These are phyloP conservation scores for Lophotriccus pileatus DNA, from an alignment of 2,797 vertebrate genomes.

Conservation along the genomic window DNA sequence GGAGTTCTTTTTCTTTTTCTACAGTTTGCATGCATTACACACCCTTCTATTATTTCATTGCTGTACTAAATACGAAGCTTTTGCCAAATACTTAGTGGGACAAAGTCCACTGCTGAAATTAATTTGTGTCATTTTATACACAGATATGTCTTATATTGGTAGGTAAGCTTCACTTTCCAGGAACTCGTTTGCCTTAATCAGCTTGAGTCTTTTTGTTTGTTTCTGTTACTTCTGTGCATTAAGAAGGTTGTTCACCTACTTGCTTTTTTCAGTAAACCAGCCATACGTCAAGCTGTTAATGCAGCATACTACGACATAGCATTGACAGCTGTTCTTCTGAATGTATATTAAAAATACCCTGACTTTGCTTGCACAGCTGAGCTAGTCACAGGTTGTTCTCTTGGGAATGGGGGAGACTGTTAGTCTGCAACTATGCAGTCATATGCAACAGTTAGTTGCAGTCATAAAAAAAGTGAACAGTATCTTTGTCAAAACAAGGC, in stretches of 20 bases:
- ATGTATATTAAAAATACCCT: neutral
- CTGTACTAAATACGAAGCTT: neutral
- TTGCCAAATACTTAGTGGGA: neutral
- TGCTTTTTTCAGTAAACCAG: neutral
- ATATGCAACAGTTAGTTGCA: no score
- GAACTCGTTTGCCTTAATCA: neutral
- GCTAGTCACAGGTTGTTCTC: neutral
- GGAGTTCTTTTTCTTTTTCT: neutral
- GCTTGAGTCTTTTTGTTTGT: neutral
- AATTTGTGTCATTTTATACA: neutral
- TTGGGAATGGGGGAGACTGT: neutral
- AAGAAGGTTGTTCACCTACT: neutral
- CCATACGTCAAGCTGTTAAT: neutral
- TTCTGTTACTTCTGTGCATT: neutral
- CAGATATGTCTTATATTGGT: fast-evolving
- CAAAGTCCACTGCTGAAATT: neutral
- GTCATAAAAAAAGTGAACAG: neutral
- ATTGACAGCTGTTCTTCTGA: neutral
- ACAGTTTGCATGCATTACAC: neutral
- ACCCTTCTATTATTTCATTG: neutral
- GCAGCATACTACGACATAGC: neutral
- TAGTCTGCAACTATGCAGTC: no score
- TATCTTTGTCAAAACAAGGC: neutral
- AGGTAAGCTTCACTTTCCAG: neutral
- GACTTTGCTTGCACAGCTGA: fast-evolving